Evolutionary conservation across 2,797 vertebrate genomes (phyloP).

Genomic region (Aldrovandia affinis): DNA sequence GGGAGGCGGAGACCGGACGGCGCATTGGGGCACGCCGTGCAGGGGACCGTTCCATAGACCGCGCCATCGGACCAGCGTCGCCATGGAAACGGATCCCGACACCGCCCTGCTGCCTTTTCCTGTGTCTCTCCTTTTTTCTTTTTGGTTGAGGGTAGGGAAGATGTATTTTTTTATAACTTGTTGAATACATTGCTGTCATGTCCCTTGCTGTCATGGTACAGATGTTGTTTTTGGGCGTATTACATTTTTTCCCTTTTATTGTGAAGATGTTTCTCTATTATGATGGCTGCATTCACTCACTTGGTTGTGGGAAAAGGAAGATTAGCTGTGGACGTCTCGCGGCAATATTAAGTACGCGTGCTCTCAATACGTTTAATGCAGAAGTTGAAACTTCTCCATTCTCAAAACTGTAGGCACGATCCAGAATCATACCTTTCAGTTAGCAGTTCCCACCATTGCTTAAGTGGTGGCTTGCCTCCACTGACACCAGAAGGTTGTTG

Average conservation of each 20-base stretch:
- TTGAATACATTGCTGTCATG: slow-evolving; percentile 47
- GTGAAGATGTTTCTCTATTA: slow-evolving; percentile 50
- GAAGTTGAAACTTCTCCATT: not conserved
- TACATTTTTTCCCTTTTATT: not conserved
- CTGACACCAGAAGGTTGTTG: not conserved
- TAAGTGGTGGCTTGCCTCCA: not conserved
- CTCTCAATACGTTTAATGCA: not conserved
- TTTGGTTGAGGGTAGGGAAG: slow-evolving; percentile 70
- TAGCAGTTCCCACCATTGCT: not conserved
- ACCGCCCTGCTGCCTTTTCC: slow-evolving; percentile 53
- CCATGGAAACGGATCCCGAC: not conserved
- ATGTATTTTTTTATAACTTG: slow-evolving; percentile 59
- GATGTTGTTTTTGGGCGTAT: not conserved
- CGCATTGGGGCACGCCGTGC: not conserved
- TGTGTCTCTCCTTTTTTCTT: slow-evolving; percentile 51
- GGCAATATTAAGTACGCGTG: not conserved
- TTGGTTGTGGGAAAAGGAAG: slow-evolving; percentile 54
- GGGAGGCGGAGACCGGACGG: not conserved
- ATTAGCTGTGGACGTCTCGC: not conserved
- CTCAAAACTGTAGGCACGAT: not conserved
- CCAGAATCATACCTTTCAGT: not conserved
- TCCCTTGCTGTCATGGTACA: slow-evolving; percentile 64
- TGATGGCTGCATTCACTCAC: not conserved
- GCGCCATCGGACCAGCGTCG: not conserved
- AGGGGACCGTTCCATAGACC: not conserved